Evolutionary conservation across 2,888 invertebrate genomes (phyloP), one percentile per base, ranked within the genome.

Genomic region (Anticlea derivata): DNA sequence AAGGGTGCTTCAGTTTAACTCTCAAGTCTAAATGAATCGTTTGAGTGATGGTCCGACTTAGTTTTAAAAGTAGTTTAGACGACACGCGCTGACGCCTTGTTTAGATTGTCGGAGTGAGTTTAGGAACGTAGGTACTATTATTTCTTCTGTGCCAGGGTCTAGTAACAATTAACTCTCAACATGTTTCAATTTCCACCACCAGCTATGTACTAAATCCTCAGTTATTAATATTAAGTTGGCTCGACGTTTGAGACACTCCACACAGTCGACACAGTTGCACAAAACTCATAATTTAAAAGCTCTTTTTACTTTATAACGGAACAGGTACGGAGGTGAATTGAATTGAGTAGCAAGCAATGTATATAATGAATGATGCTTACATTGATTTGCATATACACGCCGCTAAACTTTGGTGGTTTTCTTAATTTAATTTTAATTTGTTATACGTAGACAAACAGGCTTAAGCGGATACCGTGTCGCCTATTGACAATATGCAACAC

Each of bases 101-200:
- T 17, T 4, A 17, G 4, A 4, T 5, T 2, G 7, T 23, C 10
- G 12, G 4, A 46, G 51, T 46, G 51, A 41, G 5, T 3, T 37
- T 41, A 4, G 7, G 6, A 13, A 10, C 7, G 5, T 5, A 29
- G 12, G 1, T 7, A 41, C 37, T 51, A 26, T 37, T 26, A 34
- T 20, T 17, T 11, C 1, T 24, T 40, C 51, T 35, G 10, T 37
- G 31, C 11, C 51, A 66, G 69, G 65, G 67, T 69, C 77, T 70
- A 70, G 77, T 80, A 71, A 77, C 82, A 85, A 85, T 86, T 85
- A 84, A 84, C 81, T 80, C 68, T 60, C 70, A 76, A 83, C 85
- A 86, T 84, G 83, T 86, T 86, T 81, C 81, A 84, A 84, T 86
- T 85, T 82, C 75, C 74, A 82, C 75, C 75, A 70, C 68, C 72